These are phyloP conservation scores for Lochmaea capreae DNA, from an alignment of 2,888 invertebrate species.

Conservation along the genomic window DNA sequence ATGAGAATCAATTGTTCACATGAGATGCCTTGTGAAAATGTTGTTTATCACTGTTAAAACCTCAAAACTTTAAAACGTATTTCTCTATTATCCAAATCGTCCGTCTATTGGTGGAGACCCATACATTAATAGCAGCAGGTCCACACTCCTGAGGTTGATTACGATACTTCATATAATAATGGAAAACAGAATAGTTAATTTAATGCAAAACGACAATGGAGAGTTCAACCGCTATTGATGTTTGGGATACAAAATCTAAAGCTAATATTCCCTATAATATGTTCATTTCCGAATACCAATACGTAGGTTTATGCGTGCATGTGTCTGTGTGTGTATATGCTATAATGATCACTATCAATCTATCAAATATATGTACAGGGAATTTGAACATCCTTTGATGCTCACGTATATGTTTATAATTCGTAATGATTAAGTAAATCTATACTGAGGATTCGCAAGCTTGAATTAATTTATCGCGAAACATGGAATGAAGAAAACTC, in stretches of 20 bases:
- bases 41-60: too few relatives aligned
- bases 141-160: background rate
- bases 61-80: too few relatives aligned
- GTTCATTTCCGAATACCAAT: conserved; percentile 10
- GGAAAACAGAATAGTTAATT: conserved; percentile 13
- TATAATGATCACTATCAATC: background rate
- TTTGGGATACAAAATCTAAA: background rate
- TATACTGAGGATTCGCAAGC: too few relatives aligned
- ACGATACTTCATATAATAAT: conserved; percentile 1
- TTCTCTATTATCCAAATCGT: background rate
- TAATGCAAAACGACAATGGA: conserved; percentile 12
- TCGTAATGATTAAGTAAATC: too few relatives aligned
- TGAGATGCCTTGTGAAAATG: too few relatives aligned
- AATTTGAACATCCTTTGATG: background rate
- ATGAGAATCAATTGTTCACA: too few relatives aligned
- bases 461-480: too few relatives aligned
- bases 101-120: background rate
- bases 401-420: background rate
- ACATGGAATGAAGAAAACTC: too few relatives aligned
- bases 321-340: background rate
- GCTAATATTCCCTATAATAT: conserved; percentile 17
- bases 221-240: conserved; percentile 11
- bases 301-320: background rate
- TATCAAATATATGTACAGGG: background rate
- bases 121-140: background rate